These are phyloP conservation scores for Sarcophaga caerulescens DNA, from an alignment of 2,888 invertebrate species.

Conservation along the genomic window DNA sequence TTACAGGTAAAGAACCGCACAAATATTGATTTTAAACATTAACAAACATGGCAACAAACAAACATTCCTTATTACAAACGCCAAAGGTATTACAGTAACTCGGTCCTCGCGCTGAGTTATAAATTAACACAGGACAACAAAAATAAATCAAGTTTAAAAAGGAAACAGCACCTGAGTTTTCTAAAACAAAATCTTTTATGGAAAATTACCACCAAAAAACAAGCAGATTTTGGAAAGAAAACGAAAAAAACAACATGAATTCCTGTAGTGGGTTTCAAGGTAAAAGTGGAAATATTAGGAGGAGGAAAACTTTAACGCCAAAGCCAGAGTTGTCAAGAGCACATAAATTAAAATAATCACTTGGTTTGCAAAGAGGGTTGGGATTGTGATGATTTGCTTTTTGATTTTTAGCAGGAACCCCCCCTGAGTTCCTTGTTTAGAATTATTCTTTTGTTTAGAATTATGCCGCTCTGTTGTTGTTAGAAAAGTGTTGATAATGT, in stretches of 20 bases:
- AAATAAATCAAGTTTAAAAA: background rate
- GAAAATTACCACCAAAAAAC: background rate
- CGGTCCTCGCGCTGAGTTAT: background rate
- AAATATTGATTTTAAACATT: constrained; percentile 35
- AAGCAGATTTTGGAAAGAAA: background rate
- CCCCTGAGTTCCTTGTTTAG: too few relatives aligned
- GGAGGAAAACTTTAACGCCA: constrained; percentile 7
- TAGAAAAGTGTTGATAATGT: constrained; percentile 14
- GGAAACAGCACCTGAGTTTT: background rate
- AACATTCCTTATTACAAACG: background rate
- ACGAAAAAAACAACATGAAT: background rate
- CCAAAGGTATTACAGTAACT: background rate
- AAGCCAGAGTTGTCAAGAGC: constrained; percentile 15
- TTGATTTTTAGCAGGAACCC: background rate
- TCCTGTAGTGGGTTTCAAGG: background rate
- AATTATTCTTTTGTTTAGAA: background rate
- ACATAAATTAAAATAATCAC: constrained; percentile 53
- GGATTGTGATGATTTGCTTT: background rate
- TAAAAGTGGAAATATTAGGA: background rate
- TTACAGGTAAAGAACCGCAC: background rate
- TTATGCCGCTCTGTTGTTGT: background rate
- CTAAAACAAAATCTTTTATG: background rate
- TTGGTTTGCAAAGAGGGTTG: background rate
- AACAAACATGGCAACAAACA: background rate
- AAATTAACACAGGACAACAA: background rate